Conservation (phyloP, 2,888 invertebrate genomes). For the Torymus tubicola region DNA sequence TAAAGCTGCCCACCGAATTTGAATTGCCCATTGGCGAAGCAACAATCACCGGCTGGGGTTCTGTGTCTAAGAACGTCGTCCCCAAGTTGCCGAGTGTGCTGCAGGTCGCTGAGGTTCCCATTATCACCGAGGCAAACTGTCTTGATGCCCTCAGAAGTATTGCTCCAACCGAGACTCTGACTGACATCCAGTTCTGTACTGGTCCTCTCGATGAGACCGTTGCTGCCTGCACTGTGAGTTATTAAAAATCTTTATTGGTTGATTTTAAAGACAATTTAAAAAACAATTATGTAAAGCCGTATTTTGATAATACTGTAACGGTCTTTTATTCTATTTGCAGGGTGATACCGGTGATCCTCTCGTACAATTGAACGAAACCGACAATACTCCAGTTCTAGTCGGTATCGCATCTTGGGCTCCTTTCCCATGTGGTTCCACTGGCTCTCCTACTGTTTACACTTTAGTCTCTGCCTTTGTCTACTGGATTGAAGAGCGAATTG, state of each 20-base stretch:
- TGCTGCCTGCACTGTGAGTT: slow-evolving; percentile 53
- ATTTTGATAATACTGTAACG: no score
- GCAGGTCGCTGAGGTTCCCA: slow-evolving; percentile 67
- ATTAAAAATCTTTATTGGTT: neutral
- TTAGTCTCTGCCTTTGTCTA: slow-evolving; percentile 34
- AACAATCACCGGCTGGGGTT: slow-evolving; percentile 78
- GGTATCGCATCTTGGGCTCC: slow-evolving; percentile 43
- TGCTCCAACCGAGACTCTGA: slow-evolving; percentile 61
- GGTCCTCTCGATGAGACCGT: slow-evolving; percentile 60
- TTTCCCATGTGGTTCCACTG: slow-evolving; percentile 32
- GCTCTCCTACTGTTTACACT: slow-evolving; percentile 38
- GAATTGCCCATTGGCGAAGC: slow-evolving; percentile 67
- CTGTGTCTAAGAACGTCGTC: slow-evolving; percentile 63
- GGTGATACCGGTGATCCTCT: slow-evolving; percentile 38
- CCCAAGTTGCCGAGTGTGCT: slow-evolving; percentile 66
- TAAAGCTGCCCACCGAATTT: slow-evolving; percentile 72
- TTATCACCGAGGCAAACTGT: slow-evolving; percentile 66
- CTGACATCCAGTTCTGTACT: slow-evolving; percentile 65
- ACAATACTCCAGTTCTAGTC: slow-evolving; percentile 4
- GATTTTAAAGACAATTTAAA: neutral
- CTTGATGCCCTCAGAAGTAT: slow-evolving; percentile 57
- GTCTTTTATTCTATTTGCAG: slow-evolving; percentile 8
- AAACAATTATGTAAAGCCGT: neutral
- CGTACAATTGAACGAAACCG: slow-evolving; percentile 7
- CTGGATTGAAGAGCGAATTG: slow-evolving; percentile 40